Conservation (phyloP, 1,140 invertebrate genomes). For the Saccostrea echinata region DNA sequence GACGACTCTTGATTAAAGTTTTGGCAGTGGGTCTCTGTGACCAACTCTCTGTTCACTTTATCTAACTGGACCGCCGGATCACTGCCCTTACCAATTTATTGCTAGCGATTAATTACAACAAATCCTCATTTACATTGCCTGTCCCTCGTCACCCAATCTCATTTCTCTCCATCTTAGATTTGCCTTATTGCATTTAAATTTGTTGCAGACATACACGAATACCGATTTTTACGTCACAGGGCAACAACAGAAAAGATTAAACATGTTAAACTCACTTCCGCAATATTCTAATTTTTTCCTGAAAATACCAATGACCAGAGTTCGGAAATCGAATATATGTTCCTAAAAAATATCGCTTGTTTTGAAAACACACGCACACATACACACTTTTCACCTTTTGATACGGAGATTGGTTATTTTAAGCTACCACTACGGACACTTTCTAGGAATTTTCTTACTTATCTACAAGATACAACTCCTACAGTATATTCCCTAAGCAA, state of each 20-base stretch:
- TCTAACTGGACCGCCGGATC: background rate
- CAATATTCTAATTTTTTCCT: background rate
- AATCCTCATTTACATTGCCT: conserved; percentile 3
- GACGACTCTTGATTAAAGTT: conserved; percentile 16
- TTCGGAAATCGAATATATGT: too few species aligned
- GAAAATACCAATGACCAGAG: too few species aligned
- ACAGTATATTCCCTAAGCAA: too few species aligned
- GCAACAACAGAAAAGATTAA: background rate
- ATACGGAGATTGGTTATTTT: too few species aligned
- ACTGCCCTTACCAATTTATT: background rate
- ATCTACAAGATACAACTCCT: too few species aligned
- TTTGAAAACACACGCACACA: too few species aligned
- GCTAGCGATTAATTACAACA: conserved; percentile 25
- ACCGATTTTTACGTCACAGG: background rate
- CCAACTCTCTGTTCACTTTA: background rate
- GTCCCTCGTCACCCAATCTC: conserved; percentile 20
- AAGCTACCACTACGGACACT: too few species aligned
- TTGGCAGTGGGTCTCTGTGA: conserved; percentile 4
- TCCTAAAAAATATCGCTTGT: too few species aligned
- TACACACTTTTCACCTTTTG: too few species aligned
- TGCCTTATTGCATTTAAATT: conserved; percentile 25
- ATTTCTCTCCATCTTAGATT: conserved; percentile 19
- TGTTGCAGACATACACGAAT: conserved; percentile 2
- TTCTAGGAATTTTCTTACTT: too few species aligned
- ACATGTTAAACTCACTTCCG: background rate